phyloP scores from a whole-genome alignment of 1,140 invertebrate genomes.

The Periplaneta americana region DNA sequence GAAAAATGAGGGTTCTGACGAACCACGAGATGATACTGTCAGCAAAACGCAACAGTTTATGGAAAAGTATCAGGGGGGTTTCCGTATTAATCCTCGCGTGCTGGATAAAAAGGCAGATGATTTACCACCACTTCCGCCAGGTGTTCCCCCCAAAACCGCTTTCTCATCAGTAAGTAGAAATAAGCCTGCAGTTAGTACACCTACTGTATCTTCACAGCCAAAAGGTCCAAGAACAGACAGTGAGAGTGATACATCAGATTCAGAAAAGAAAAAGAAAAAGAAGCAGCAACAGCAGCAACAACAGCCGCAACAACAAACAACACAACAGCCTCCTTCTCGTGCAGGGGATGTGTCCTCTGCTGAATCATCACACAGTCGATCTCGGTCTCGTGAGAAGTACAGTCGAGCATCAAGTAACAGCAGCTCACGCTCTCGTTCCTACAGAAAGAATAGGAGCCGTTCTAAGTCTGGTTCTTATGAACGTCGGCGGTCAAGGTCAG shows the following conservation, averaged over 20 bases:
- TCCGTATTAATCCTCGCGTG: constrained; percentile 15
- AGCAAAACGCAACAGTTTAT: constrained; percentile 16
- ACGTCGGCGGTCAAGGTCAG: constrained; percentile 28
- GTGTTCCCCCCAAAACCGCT: constrained; percentile 13
- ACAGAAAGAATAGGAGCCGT: constrained; percentile 15
- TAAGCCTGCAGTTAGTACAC: neutral
- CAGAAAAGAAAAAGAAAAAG: constrained; percentile 13
- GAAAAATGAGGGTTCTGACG: constrained; percentile 33
- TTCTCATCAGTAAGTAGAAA: neutral
- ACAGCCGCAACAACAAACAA: neutral
- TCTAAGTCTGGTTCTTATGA: constrained; percentile 19
- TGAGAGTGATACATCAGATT: constrained; percentile 31
- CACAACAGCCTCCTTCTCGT: neutral
- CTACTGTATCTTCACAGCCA: constrained; percentile 15
- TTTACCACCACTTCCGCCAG: constrained; percentile 14
- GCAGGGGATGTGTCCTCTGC: constrained; percentile 2
- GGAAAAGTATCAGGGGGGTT: constrained; percentile 20
- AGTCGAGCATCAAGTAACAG: constrained; percentile 13
- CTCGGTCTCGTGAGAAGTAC: constrained; percentile 9
- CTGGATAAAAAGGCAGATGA: constrained; percentile 17
- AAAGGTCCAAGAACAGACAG: constrained; percentile 40
- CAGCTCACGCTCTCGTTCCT: constrained; percentile 15
- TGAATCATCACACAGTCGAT: constrained; percentile 11
- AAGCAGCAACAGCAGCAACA: neutral
- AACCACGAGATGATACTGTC: constrained; percentile 28